These are phyloP conservation scores for Characodon lateralis DNA, from an alignment of 2,797 vertebrate species.

Conservation along the genomic window DNA sequence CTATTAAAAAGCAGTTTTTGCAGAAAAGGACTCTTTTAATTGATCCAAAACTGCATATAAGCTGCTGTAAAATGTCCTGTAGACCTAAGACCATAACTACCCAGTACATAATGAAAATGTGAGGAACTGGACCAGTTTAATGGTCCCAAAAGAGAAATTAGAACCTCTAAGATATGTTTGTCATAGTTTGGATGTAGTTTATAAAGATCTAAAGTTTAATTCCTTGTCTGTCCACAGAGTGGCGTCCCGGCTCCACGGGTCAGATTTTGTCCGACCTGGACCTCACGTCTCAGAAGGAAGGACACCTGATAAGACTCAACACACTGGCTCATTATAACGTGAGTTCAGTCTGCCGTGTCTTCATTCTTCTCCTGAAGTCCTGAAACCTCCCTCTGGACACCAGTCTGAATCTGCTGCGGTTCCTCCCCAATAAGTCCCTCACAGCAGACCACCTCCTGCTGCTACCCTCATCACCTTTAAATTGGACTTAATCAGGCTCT, in stretches of 20 bases:
- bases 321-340: slow-evolving; percentile 97
- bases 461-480: neutral
- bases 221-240: slow-evolving; percentile 80
- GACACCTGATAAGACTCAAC: slow-evolving; percentile 93
- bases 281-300: slow-evolving; percentile 94
- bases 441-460: neutral
- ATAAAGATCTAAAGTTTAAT: neutral
- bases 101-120: neutral
- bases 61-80: neutral
- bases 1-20: neutral
- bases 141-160: neutral
- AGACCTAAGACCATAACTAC: neutral
- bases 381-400: too few relatives aligned
- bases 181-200: neutral
- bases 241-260: slow-evolving; percentile 96
- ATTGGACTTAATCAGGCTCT: neutral
- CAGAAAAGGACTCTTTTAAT: neutral
- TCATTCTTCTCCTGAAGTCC: neutral
- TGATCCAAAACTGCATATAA: neutral
- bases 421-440: neutral
- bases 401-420: neutral
- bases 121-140: neutral
- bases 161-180: neutral
- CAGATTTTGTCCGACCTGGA: slow-evolving; percentile 97
- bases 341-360: slow-evolving; percentile 61